Base-by-base conservation (phyloP, 2,888 invertebrate genomes). In the Drosophila leonis region DNA sequence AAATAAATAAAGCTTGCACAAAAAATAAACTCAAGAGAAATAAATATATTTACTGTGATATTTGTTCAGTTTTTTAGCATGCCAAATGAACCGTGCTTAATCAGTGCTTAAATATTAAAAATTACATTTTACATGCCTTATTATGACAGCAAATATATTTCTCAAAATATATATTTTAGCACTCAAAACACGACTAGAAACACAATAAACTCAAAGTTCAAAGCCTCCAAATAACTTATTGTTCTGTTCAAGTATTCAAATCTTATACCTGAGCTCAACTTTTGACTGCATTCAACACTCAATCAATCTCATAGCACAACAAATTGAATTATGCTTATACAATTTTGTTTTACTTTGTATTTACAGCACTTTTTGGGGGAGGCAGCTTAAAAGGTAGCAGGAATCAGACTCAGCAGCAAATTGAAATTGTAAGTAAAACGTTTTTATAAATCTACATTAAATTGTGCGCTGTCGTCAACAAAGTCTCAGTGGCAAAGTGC, bases 351-450 rank as follows among this genome's bases (percentile, higher is more conserved):
- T 46, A 24, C 20, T 18, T 52, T 65, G 55, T 27, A 35, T 44
- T 77, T 73, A 1, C 77, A 77, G 73, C 57, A 41, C 15, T 65
- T 65, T 44, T 56, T 24, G 20, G 27, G 1, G 20, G 18, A 33
- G 8, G 20, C 37, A 18, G 41, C 20, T 27, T 10, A 6, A 15
- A 27, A 33, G 33, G 39, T 13, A 12, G 10, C 12, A 24, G 42
- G 24, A 37, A 24, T 29, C 20, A 10, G 55, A 66, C 55, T 48
- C 64, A 44, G 15, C 31, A 56, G 61, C 37, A 65, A 73, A 72
- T 73, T 71, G 60, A 77, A 86, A 74, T 60, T 63, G 83, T 82
- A 76, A 78, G 65, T 75, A 55, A 65, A 67, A 37, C 42, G 55
- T 61, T 83, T 76, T 77, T 55, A 65, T 67, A 56, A 70, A 70